These are phyloP conservation scores for Lepisosteus osseus DNA, from an alignment of 2,113 vertebrate genomes.

Conservation along the genomic window DNA sequence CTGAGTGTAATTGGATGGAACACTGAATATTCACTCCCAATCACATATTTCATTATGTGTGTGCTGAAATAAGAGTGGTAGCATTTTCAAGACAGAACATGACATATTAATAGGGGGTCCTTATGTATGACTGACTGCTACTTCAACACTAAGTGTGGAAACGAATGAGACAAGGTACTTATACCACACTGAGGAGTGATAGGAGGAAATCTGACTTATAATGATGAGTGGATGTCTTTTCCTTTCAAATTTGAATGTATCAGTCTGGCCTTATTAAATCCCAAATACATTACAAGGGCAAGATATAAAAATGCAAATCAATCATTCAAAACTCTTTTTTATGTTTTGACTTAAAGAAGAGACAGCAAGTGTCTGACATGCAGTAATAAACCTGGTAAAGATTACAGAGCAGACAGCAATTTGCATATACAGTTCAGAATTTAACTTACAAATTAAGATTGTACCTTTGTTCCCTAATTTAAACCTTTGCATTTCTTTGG, in stretches of 20 bases:
- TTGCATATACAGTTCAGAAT: constrained; percentile 35
- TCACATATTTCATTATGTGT: neutral
- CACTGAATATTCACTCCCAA: neutral
- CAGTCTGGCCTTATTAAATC: constrained; percentile 35
- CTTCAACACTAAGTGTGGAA: constrained; percentile 14
- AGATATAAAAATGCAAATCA: constrained; percentile 25
- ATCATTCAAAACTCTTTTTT: neutral
- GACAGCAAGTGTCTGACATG: constrained; percentile 19
- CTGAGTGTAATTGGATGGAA: constrained; percentile 5
- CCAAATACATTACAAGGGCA: constrained; percentile 24
- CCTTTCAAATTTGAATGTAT: constrained; percentile 27
- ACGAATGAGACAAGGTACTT: constrained; percentile 22
- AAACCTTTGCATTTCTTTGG: constrained; percentile 16
- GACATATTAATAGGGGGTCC: neutral
- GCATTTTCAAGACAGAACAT: constrained; percentile 16
- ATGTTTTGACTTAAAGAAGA: constrained; percentile 25
- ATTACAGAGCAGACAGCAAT: constrained; percentile 38
- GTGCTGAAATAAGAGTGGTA: constrained; percentile 22
- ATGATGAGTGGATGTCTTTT: constrained; percentile 15
- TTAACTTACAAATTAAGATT: constrained; percentile 24
- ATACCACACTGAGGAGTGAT: constrained; percentile 12
- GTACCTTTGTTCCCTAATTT: constrained; percentile 29
- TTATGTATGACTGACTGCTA: constrained; percentile 13
- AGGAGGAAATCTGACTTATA: neutral
- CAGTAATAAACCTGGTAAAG: constrained; percentile 31